A percentile compares a stretch with the other conserved stretches of the same genome.
phyloP scores from a whole-genome alignment of 2,113 vertebrate species.

The Zingel zingel region DNA sequence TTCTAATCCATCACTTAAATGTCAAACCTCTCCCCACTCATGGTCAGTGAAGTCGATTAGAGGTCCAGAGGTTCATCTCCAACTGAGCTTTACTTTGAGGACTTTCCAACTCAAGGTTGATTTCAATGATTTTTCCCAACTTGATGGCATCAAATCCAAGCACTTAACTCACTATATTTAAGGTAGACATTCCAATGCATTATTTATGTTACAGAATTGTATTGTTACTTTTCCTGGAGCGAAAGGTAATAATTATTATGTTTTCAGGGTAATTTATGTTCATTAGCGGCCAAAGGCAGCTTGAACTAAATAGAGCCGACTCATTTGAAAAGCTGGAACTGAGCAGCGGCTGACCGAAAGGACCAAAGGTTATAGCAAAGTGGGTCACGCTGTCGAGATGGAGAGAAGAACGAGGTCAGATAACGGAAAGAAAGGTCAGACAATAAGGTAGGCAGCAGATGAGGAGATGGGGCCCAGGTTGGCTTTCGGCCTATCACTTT shows the following conservation, averaged over 20 bases:
- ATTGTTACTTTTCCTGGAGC: neutral
- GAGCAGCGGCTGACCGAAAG: conserved; percentile 41
- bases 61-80: conserved; percentile 59
- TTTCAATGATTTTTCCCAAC: conserved; percentile 12
- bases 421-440: conserved; percentile 48
- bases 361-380: conserved; percentile 65
- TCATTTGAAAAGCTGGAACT: conserved; percentile 37
- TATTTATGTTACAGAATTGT: neutral
- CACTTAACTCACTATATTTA: neutral
- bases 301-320: conserved; percentile 63
- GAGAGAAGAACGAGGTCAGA: conserved; percentile 54
- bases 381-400: conserved; percentile 59
- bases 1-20: conserved; percentile 72
- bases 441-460: conserved; percentile 53
- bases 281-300: conserved; percentile 55
- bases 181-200: neutral
- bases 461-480: conserved; percentile 32
- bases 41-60: conserved; percentile 66
- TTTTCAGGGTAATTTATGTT: conserved; percentile 52
- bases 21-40: conserved; percentile 55
- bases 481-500: conserved; percentile 47
- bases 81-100: conserved; percentile 52
- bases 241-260: neutral
- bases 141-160: neutral
- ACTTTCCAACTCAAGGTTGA: conserved; percentile 60